These are phyloP conservation scores for Drosophila athabasca DNA, from an alignment of 1,140 invertebrate species.

Conservation along the genomic window DNA sequence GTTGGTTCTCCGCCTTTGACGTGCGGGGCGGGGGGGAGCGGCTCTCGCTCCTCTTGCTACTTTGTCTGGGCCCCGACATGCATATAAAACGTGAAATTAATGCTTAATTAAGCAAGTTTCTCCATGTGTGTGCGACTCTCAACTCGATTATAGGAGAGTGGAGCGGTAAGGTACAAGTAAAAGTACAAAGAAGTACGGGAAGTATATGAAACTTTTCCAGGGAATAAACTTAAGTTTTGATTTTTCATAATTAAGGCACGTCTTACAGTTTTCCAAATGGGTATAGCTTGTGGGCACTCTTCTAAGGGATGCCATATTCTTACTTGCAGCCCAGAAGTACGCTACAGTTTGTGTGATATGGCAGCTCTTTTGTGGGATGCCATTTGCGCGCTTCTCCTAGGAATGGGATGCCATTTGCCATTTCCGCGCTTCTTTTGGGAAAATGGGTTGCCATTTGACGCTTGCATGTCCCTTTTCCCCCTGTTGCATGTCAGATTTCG, in stretches of 20 bases:
- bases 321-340: background rate
- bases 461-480: constrained; percentile 14
- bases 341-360: constrained; percentile 17
- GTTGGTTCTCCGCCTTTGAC: constrained; percentile 21
- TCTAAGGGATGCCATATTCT: background rate
- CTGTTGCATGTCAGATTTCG: constrained; percentile 28
- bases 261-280: background rate
- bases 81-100: constrained; percentile 79
- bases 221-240: constrained; percentile 59
- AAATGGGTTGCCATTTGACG: too few relatives aligned
- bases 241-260: constrained; percentile 64
- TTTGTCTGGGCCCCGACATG: constrained; percentile 30
- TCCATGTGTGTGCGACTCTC: constrained; percentile 16
- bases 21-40: too few relatives aligned
- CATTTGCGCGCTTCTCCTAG: background rate
- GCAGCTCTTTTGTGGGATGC: constrained; percentile 1
- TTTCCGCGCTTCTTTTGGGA: too few relatives aligned
- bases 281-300: too few relatives aligned
- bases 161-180: background rate
- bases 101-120: constrained; percentile 71
- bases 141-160: constrained; percentile 34
- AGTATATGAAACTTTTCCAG: constrained; percentile 8
- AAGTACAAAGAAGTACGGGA: constrained; percentile 10
- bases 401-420: too few relatives aligned
- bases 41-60: background rate